Evolutionary conservation across 2,888 invertebrate genomes (phyloP).

Genomic region (Troglohyphantes excavatus): DNA sequence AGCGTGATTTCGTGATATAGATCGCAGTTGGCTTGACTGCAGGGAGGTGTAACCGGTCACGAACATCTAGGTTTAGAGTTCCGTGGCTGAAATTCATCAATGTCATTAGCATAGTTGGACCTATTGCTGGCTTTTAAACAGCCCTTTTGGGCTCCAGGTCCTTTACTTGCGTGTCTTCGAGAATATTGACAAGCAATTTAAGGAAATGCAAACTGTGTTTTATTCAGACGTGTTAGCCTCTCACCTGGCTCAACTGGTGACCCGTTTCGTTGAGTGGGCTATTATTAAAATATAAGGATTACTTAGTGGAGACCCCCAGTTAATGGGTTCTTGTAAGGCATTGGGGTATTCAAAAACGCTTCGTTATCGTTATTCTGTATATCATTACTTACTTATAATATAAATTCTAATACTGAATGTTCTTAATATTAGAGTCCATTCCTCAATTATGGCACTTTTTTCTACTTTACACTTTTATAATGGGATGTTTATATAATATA

Average conservation of each 20-base stretch:
- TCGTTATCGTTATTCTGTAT: too few relatives aligned
- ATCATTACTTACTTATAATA: too few relatives aligned
- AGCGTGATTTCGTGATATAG: constrained; percentile 71
- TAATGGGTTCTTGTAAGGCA: too few relatives aligned
- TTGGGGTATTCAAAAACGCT: too few relatives aligned
- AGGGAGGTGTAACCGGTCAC: constrained; percentile 71
- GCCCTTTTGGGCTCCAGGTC: constrained; percentile 18
- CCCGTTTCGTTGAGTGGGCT: not conserved
- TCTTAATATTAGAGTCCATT: too few relatives aligned
- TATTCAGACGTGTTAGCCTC: not conserved
- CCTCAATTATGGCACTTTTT: too few relatives aligned
- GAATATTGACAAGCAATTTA: constrained; percentile 72
- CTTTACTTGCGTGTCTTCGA: constrained; percentile 29
- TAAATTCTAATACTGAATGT: too few relatives aligned
- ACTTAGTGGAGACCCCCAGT: too few relatives aligned
- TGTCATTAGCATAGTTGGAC: constrained; percentile 73
- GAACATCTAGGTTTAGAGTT: constrained; percentile 50
- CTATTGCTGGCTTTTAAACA: constrained; percentile 49
- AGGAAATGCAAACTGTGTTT: constrained; percentile 26
- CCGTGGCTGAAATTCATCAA: constrained; percentile 71
- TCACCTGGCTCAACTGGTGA: not conserved
- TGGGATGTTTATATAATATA: too few relatives aligned
- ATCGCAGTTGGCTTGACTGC: constrained; percentile 65
- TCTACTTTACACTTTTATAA: too few relatives aligned
- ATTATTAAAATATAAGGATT: too few relatives aligned